Conservation (phyloP, 2,797 vertebrate genomes). For the Myotis planiceps region DNA sequence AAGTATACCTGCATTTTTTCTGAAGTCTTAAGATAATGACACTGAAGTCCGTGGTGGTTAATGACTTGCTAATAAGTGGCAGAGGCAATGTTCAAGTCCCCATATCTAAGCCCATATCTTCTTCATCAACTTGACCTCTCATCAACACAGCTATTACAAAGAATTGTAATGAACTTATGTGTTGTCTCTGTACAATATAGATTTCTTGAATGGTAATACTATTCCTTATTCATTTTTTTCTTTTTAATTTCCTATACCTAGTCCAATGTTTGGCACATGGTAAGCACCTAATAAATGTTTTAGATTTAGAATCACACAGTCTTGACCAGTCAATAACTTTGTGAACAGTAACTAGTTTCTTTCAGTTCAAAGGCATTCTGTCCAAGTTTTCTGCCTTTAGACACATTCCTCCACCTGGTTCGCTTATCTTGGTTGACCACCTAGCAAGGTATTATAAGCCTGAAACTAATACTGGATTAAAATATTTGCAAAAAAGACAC, state of each 20-base stretch:
- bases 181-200: not conserved
- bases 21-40: not conserved
- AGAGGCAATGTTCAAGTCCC: not conserved
- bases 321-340: not conserved
- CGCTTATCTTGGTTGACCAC: not conserved
- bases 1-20: not conserved
- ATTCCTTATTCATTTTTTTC: not conserved
- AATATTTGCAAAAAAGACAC: not conserved
- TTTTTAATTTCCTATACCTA: not conserved
- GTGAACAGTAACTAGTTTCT: not conserved
- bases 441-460: not conserved
- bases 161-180: not conserved
- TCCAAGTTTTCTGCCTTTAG: not conserved
- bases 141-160: not conserved
- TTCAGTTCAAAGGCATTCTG: not conserved
- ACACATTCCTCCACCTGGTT: not conserved
- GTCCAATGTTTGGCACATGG: not conserved
- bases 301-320: not conserved
- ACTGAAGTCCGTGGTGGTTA: not conserved
- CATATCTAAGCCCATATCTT: not conserved
- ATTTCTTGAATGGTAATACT: constrained; percentile 14
- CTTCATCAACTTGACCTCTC: not conserved
- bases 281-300: not conserved
- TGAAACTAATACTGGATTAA: not conserved
- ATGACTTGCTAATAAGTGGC: not conserved